phyloP scores from a whole-genome alignment of 2,888 invertebrate species.

The Tigriopus californicus region DNA sequence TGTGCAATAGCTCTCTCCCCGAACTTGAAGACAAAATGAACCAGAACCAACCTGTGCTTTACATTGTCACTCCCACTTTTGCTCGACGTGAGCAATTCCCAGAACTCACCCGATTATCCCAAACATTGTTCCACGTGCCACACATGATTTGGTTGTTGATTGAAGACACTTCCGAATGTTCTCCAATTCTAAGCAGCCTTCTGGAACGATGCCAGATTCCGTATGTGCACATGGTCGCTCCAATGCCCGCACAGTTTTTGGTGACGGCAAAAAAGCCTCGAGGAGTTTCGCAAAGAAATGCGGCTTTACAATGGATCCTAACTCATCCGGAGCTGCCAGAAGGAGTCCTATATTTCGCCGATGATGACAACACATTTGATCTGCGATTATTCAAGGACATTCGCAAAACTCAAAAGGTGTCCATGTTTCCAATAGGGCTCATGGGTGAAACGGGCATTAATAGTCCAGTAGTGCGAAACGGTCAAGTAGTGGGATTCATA shows the following conservation, averaged over 20 bases:
- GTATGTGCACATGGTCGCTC: slow-evolving; percentile 18
- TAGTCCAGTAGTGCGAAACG: slow-evolving; percentile 34
- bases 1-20: no score
- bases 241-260: slow-evolving; percentile 25
- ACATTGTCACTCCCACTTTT: slow-evolving; percentile 20
- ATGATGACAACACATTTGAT: slow-evolving; percentile 64
- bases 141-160: slow-evolving; percentile 19
- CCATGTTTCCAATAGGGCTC: slow-evolving; percentile 72
- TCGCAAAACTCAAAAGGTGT: slow-evolving; percentile 49
- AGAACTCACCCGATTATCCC: slow-evolving; percentile 18
- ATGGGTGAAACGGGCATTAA: slow-evolving; percentile 46
- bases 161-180: slow-evolving; percentile 17
- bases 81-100: slow-evolving; percentile 19
- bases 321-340: slow-evolving; percentile 33
- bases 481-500: slow-evolving; percentile 41
- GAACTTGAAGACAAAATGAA: no score
- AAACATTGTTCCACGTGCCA: slow-evolving; percentile 18
- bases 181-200: slow-evolving; percentile 16
- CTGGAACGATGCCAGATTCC: slow-evolving; percentile 16
- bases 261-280: slow-evolving; percentile 40
- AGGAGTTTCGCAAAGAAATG: slow-evolving; percentile 51
- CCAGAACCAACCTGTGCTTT: slow-evolving; percentile 11
- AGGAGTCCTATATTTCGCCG: slow-evolving; percentile 59
- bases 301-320: slow-evolving; percentile 50
- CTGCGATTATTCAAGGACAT: slow-evolving; percentile 55